Conservation (phyloP, 2,888 invertebrate species). For the Euplexia lucipara region DNA sequence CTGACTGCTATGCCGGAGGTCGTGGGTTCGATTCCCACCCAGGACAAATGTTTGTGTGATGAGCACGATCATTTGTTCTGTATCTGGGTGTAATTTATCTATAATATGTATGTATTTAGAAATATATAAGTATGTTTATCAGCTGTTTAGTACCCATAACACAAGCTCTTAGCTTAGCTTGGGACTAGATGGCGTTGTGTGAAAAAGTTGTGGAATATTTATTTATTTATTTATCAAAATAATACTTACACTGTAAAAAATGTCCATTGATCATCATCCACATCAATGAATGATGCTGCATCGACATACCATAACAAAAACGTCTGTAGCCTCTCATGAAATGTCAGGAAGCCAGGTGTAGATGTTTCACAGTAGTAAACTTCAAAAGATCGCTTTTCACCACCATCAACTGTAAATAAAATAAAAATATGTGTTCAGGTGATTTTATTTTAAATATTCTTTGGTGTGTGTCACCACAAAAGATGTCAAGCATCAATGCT, state of each 20-base stretch:
- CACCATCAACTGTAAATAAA: conserved; percentile 72
- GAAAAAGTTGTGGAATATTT: too few relatives aligned
- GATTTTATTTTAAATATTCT: not conserved
- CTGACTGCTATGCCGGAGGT: too few relatives aligned
- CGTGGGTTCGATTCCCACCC: too few relatives aligned
- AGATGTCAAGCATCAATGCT: not conserved
- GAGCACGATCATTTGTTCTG: too few relatives aligned
- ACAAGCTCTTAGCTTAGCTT: too few relatives aligned
- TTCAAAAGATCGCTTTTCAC: conserved; percentile 92
- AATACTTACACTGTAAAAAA: conserved; percentile 94
- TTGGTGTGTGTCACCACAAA: not conserved
- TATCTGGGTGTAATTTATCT: too few relatives aligned
- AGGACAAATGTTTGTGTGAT: too few relatives aligned
- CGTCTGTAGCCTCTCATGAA: conserved; percentile 96
- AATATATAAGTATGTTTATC: too few relatives aligned
- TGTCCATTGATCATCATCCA: conserved; percentile 97
- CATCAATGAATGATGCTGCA: conserved; percentile 98
- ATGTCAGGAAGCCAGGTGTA: conserved; percentile 94
- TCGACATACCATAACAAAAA: conserved; percentile 99
- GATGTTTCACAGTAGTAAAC: conserved; percentile 95
- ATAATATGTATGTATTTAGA: too few relatives aligned
- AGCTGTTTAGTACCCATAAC: too few relatives aligned
- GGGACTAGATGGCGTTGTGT: too few relatives aligned
- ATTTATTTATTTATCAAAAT: too few relatives aligned
- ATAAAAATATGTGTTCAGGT: not conserved